These are phyloP conservation scores for Takifugu flavidus DNA, from an alignment of 2,113 vertebrate genomes.

Conservation along the genomic window DNA sequence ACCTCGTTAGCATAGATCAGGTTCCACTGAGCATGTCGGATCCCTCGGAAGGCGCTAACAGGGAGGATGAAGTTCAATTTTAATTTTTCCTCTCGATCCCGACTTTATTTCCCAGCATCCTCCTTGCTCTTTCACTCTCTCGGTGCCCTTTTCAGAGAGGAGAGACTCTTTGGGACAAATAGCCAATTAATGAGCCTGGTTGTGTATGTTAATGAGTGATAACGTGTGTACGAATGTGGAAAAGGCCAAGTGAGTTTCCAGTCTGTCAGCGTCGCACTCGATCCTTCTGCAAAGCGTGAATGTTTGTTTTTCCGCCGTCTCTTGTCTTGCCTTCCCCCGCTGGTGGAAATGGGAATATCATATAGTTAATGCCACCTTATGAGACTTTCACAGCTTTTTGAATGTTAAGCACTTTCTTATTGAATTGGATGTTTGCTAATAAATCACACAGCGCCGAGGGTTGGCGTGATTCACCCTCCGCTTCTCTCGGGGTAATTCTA, in stretches of 20 bases:
- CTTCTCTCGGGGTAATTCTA: conserved; percentile 66
- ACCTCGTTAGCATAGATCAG: no score
- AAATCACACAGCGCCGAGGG: conserved; percentile 60
- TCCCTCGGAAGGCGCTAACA: no score
- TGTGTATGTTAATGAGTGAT: conserved; percentile 70
- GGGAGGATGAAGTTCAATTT: no score
- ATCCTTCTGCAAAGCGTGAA: conserved; percentile 39
- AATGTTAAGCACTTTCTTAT: conserved; percentile 73
- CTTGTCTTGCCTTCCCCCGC: conserved; percentile 25
- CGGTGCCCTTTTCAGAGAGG: conserved; percentile 64
- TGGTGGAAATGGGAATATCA: conserved; percentile 44
- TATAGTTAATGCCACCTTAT: conserved; percentile 58
- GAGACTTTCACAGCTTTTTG: conserved; percentile 61
- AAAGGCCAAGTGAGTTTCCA: conserved; percentile 68
- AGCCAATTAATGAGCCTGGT: conserved; percentile 71
- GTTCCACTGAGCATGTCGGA: no score
- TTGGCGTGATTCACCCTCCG: conserved; percentile 65
- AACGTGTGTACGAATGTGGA: conserved; percentile 44
- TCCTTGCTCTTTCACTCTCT: background rate
- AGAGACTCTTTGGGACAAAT: conserved; percentile 64
- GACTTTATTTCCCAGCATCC: conserved; percentile 16
- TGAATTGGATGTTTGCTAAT: conserved; percentile 76
- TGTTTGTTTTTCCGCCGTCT: conserved; percentile 44
- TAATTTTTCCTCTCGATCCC: background rate
- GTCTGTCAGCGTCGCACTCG: conserved; percentile 43